These are phyloP conservation scores for Callocephalon fimbriatum DNA, from an alignment of 2,113 vertebrate species.

Conservation along the genomic window DNA sequence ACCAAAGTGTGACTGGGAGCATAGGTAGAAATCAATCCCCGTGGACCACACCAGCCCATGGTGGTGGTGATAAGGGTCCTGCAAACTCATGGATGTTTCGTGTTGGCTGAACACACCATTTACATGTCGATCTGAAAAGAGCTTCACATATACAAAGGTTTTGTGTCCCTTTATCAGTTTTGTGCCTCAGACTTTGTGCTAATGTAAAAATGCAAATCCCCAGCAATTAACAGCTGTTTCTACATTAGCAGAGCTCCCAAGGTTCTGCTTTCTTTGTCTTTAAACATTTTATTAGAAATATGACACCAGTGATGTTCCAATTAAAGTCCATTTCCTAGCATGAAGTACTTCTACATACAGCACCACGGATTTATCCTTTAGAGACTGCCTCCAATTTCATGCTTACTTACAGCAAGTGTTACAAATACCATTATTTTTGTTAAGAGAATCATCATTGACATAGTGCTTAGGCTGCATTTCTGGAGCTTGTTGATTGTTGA, in stretches of 20 bases:
- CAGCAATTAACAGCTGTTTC: constrained; percentile 61
- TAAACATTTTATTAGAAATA: constrained; percentile 74
- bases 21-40: background rate
- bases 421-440: constrained; percentile 48
- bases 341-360: constrained; percentile 17
- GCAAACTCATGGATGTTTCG: background rate
- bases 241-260: constrained; percentile 32
- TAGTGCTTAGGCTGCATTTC: constrained; percentile 23
- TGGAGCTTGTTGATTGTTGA: background rate
- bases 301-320: constrained; percentile 68
- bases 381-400: constrained; percentile 43
- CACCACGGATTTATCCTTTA: background rate
- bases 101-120: accelerated
- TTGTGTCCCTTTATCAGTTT: constrained; percentile 53
- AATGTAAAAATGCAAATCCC: constrained; percentile 72
- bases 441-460: background rate
- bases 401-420: constrained; percentile 32
- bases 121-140: background rate
- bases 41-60: background rate
- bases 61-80: background rate
- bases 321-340: constrained; percentile 69
- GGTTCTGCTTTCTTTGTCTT: constrained; percentile 59
- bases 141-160: background rate
- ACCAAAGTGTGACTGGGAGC: accelerated
- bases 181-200: constrained; percentile 30